These are phyloP conservation scores for Dasyprocta punctata DNA, from an alignment of 2,113 vertebrate species.

Conservation along the genomic window DNA sequence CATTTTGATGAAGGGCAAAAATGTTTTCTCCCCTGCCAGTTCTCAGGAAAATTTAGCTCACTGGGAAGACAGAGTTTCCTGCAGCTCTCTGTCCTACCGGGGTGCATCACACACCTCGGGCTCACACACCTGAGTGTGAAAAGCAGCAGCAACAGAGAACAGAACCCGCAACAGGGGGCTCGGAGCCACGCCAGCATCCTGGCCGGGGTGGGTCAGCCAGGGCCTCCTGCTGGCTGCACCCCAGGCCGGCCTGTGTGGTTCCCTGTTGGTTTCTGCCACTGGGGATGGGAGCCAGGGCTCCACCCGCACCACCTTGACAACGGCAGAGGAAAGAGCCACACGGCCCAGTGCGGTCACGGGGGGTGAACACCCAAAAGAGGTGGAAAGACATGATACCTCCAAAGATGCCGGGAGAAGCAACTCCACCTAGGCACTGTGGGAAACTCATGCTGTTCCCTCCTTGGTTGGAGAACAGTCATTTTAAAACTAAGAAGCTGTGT, in stretches of 20 bases:
- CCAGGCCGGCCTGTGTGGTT: no score
- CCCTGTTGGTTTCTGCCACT: background rate
- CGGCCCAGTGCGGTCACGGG: background rate
- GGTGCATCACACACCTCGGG: rapidly evolving
- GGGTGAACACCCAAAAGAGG: background rate
- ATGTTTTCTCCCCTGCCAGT: background rate
- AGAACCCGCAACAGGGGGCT: no score
- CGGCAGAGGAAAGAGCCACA: background rate
- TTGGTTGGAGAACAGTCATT: background rate
- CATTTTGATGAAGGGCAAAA: conserved; percentile 13
- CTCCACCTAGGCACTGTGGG: background rate
- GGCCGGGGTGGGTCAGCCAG: no score
- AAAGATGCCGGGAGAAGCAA: background rate
- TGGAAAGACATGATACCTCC: background rate
- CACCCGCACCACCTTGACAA: no score
- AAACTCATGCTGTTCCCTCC: background rate
- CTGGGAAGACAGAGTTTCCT: background rate
- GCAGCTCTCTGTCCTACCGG: background rate
- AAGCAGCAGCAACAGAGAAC: no score
- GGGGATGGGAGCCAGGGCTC: no score
- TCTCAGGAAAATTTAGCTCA: background rate
- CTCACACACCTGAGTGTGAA: no score
- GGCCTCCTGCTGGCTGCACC: no score
- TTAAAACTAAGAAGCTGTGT: background rate
- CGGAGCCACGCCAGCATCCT: no score